A percentile compares a stretch with the other conserved stretches of the same genome.
These are phyloP conservation scores for Natator depressus DNA, from an alignment of 2,113 vertebrate genomes.

Conservation along the genomic window DNA sequence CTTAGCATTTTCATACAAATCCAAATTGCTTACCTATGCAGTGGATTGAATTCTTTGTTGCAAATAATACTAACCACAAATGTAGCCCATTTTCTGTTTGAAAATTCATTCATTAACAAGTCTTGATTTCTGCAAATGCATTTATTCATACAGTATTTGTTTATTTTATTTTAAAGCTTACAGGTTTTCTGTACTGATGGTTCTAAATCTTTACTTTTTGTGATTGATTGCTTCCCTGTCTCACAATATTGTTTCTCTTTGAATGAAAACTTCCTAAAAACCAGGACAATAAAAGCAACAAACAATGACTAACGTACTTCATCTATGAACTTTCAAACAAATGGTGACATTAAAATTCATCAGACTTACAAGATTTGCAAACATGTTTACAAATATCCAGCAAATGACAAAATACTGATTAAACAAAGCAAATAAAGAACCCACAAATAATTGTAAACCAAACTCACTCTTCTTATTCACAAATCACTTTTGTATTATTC, in stretches of 20 bases:
- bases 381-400: constrained; percentile 8
- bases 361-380: not conserved
- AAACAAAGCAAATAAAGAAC: not conserved
- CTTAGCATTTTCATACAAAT: constrained; percentile 22
- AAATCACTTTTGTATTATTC: not conserved
- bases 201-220: constrained; percentile 19
- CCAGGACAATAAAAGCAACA: constrained; percentile 41
- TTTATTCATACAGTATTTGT: constrained; percentile 43
- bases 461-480: not conserved
- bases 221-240: not conserved
- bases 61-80: not conserved
- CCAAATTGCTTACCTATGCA: constrained; percentile 10
- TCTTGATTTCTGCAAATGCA: constrained; percentile 9
- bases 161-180: not conserved
- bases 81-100: not conserved
- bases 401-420: not conserved
- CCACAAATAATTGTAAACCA: not conserved
- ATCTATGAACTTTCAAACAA: constrained; percentile 4
- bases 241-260: constrained; percentile 19
- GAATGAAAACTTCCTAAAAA: constrained; percentile 38
- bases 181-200: not conserved
- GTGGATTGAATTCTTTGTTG: constrained; percentile 33
- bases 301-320: constrained; percentile 40
- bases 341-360: not conserved
- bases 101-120: constrained; percentile 54